These are phyloP conservation scores for Eueides isabella DNA, from an alignment of 1,140 invertebrate genomes.

Conservation along the genomic window DNA sequence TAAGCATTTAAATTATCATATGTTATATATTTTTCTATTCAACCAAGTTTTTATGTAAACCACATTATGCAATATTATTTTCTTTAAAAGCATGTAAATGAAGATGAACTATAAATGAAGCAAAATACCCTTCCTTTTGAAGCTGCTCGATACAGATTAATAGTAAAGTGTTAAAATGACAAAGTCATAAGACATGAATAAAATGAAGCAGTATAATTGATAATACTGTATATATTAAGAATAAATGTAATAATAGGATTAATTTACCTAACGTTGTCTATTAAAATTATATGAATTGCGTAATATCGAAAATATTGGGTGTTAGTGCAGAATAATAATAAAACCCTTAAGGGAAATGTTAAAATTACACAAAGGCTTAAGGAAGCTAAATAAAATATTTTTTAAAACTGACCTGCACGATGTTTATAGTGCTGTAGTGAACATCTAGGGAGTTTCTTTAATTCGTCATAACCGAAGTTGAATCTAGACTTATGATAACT, in stretches of 20 bases:
- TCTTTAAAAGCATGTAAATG: not conserved
- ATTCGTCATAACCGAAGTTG: not conserved
- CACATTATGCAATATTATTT: not conserved
- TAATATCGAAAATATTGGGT: not conserved
- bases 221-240: not conserved
- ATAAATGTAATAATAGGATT: too few relatives aligned
- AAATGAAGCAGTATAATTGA: not conserved
- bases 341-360: not conserved
- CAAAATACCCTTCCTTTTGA: not conserved
- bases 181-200: not conserved
- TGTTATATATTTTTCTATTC: too few relatives aligned
- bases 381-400: not conserved
- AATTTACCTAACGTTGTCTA: too few relatives aligned
- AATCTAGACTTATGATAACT: constrained; percentile 4
- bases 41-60: too few relatives aligned
- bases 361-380: not conserved
- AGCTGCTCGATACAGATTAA: not conserved
- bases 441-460: constrained; percentile 12
- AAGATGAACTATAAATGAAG: too few relatives aligned
- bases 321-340: not conserved
- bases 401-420: constrained; percentile 20
- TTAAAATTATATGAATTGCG: too few relatives aligned
- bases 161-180: not conserved
- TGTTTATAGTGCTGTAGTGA: not conserved
- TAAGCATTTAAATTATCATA: too few relatives aligned